Evolutionary conservation across 1,140 invertebrate species (phyloP), one percentile per base, ranked within the genome.

Genomic region (Ladona fulva): DNA sequence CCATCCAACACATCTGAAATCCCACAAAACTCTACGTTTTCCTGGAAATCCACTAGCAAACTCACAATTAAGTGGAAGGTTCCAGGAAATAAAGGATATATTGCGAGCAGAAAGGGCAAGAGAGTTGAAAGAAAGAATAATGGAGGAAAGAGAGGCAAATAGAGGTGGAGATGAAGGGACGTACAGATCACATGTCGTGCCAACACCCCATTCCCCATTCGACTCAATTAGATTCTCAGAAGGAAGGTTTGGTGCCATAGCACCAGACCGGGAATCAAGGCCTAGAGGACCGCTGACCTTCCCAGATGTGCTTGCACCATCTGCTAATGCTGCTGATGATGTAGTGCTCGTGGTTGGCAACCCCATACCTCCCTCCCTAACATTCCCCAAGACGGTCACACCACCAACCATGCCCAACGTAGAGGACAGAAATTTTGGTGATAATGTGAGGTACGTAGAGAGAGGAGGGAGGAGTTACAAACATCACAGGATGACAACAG

Each of bases 101-200:
- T 88, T 91, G 75, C 86, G 87, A 78, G 87, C 84, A 7, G 90
- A 92, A 81, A 84, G 90, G n/a, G 90, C 91, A n/a, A 85, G 89
- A 73, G 91, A 92, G 81, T 81, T 92, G 59, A 86, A 89, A 78
- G 87, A 91, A 78, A 90, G 91, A 82, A 84, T 89, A 42, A 83
- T 86, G 42, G 86, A 85, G 5, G 90, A 91, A 79, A 89, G 91
- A 81, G 83, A 88, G 29, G 89, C 87, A n/a, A 19, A 24, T 24
- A 75, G 74, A 75, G 29, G 12, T n/a, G 29, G 24, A 24, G 74
- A 75, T 19, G 29, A 75, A 24, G 24, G 74, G 74, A 66, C 52
- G 22, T 66, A 66, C n/a, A 16, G 52, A 16, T 66, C 52, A 3
- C 52, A 66, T 66, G 29, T 37, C 29, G 52, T 16, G 16, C 52